A percentile compares a stretch with the other conserved stretches of the same genome.
phyloP scores from a whole-genome alignment of 2,888 invertebrate genomes.

The Dendrolimus pini region DNA sequence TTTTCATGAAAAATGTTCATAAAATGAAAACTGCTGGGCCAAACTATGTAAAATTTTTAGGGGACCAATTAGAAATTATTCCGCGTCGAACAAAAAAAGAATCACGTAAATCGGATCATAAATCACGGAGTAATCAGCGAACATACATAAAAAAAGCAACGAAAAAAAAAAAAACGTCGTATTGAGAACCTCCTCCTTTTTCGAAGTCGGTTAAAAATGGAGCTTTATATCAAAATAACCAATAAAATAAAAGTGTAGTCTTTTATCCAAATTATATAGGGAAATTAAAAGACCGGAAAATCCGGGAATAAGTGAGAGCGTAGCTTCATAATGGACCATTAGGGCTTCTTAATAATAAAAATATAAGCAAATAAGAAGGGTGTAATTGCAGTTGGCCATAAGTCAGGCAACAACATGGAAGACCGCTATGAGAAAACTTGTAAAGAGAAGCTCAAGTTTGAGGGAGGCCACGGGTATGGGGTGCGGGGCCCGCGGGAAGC shows the following conservation, averaged over 20 bases:
- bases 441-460: slow-evolving; percentile 56
- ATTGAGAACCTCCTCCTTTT: too few species aligned
- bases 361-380: slow-evolving; percentile 11
- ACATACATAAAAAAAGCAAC: too few species aligned
- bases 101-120: too few species aligned
- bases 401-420: slow-evolving; percentile 23
- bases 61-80: too few species aligned
- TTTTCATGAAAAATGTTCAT: too few species aligned
- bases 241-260: not conserved
- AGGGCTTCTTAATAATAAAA: slow-evolving; percentile 1
- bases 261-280: not conserved
- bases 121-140: too few species aligned
- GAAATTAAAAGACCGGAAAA: not conserved
- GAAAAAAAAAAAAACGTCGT: too few species aligned
- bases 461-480: slow-evolving; percentile 28
- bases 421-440: slow-evolving; percentile 52
- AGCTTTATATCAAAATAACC: not conserved
- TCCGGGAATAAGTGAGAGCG: slow-evolving; percentile 4
- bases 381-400: slow-evolving; percentile 6
- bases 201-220: too few species aligned
- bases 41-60: too few species aligned
- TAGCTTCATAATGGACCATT: slow-evolving; percentile 5
- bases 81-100: too few species aligned
- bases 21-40: too few species aligned
- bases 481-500: slow-evolving; percentile 41